Base-by-base conservation (phyloP, 2,888 invertebrate species). In the Deladenus siricidicola region DNA sequence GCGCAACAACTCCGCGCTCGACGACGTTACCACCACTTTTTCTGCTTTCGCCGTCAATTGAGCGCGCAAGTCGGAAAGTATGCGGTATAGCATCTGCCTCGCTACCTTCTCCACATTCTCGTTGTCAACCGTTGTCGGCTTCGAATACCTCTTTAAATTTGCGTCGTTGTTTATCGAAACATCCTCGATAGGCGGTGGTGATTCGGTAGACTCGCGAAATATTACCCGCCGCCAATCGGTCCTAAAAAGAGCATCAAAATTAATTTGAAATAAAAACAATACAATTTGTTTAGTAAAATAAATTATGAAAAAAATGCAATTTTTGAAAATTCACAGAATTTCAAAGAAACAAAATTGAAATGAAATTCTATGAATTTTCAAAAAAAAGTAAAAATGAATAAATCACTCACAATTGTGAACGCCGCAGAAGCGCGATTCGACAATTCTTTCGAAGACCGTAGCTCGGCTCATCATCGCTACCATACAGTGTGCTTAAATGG, bases 391-490 rank as follows among this genome's bases (percentile, higher is more conserved):
- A 23, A 28, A 47, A 47, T 34, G 50, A 29, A 21, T 10, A 42
- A 59, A 28, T n/a, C n/a, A 47, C 51, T 19, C 28, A 60, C 60
- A 60, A 43, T 60, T 60, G 39, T n/a, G 30, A 29, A 19, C 47
- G 43, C 23, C 34, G n/a, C 58, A 60, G 39, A 17, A 68, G 59
- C 47, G 73, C 50, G 42, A 75, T 60, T 23, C 68, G 58, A 23
- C 72, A 60, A 48, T 72, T 73, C 24, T 67, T 71, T 23, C 67
- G 54, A 23, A 75, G 52, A 8, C 70, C 65, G 67, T 69, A 73
- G 49, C 73, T 73, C 6, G 73, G 68, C 8, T 67, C 65, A 39
- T 73, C 72, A 54, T 74, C 74, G 17, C 69, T 68, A 8, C 66
- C 68, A 50, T 73, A 74, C 14, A 74, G 59, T 26, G 70, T 68